Evolutionary conservation across 2,797 vertebrate genomes (phyloP), one percentile per base, ranked within the genome.

Genomic region (Phoxinus dragarum): DNA sequence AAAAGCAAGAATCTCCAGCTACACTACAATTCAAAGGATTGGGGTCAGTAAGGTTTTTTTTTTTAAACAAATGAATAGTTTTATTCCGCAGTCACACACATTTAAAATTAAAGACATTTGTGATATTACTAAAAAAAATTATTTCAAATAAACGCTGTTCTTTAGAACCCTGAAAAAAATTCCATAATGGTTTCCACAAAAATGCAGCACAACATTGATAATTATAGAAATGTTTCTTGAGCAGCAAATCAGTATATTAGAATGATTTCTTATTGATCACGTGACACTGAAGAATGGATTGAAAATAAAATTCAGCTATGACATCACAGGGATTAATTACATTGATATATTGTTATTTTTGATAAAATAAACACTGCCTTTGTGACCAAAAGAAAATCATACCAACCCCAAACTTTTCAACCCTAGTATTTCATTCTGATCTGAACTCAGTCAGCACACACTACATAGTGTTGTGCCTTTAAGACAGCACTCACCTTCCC

Each of bases 401-500:
- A 49, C 16, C 47, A 49, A 49, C 14, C 14, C 47, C 47, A 16
- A 49, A 49, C 47, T 5, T 16, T 49, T 16, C 4, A 16, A 49
- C 14, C 44, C 2, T 2, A 59, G 38, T 3, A 34, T 73, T 72
- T 44, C 6, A 61, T 59, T 34, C 19, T n/a, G 16, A 59, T 34
- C 19, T 52, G 23, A 59, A 21, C 21, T 27, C 21, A 69, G 34
- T 81, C n/a, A 34, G n/a, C 11, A 11, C 38, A 79, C 44, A 54
- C 21, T 4, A 31, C 17, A 31, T 3, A 6, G 17, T 90, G 82
- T 84, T 83, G 88, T 92, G 91, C 87, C 88, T 89, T 88, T 87
- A 49, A 76, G 69, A 79, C 36, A 42, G 56, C 7, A 31, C 94
- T 90, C 93, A 99, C 98, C 97, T 99, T 99, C 93, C 96, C 97